Base-by-base conservation (phyloP, 2,888 invertebrate genomes). In the Lydus trimaculatus region DNA sequence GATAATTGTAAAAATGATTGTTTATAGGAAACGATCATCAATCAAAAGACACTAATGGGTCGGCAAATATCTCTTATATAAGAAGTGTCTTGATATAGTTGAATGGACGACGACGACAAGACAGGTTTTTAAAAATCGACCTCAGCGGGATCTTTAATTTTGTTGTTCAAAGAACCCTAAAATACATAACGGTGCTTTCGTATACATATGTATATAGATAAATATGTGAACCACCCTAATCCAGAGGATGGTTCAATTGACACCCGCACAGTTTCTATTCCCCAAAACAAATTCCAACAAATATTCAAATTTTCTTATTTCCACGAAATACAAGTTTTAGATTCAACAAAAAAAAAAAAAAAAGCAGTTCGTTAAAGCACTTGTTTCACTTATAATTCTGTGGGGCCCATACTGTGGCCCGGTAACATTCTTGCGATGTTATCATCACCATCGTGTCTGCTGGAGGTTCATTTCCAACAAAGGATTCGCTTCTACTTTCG, bases 31-130 rank as follows among this genome's bases (percentile, higher is more conserved):
- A 7, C 25, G 64, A 71, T 69, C 75, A 74, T 77, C 74, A 72
- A 77, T 77, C 75, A 77, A 77, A 75, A 72, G 69, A 25, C 66
- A 66, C 72, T 73, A 75, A 76, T 74, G 70, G 56, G 75, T 72
- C 76, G 76, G 76, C 73, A 63, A 70, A 73, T 67, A 62, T 66
- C 70, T 67, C 74, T 76, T 74, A 73, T 73, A 73, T 73, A 75
- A 75, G 74, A 77, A 75, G 67, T n/a, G n/a, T 62, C 61, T 52
- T 56, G 48, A 28, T 28, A 63, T 56, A 56, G 56, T 56, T 56
- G 56, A 56, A 56, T 56, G 56, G 56, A 56, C 56, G 56, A 25
- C n/a, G 36, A 36, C 56, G 56, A 56, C 56, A 56, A 15, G 56
- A 56, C 56, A 25, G 56, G 56, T 56, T 56, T 56, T 56, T 56